Evolutionary conservation across 2,113 vertebrate species (phyloP), one percentile per base, ranked within the genome.

Genomic region (Bos taurus): DNA sequence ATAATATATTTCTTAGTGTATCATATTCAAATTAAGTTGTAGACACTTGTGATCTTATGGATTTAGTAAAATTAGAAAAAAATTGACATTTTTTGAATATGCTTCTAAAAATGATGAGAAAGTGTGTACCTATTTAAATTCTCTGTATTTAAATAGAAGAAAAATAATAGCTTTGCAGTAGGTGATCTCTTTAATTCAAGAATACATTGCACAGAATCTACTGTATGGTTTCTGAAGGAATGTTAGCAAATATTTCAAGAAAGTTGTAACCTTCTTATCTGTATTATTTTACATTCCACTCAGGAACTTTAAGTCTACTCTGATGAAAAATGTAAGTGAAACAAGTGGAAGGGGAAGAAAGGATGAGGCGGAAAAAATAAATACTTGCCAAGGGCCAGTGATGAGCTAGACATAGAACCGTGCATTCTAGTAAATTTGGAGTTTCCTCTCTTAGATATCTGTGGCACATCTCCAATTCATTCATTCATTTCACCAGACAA

Each of bases 181-280:
- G 9, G 28, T 62, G 4, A 25, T 83, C 13, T 57, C 19, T 91
- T 64, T n/a, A 91, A 62, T 33, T 93, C 16, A 93, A 57, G 84
- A 43, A 46, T 50, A 8, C 15, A 21, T 78, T 28, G 15, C 0
- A 56, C 48, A 88, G 87, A 80, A 60, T 80, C 7, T 7, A 26
- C 10, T n/a, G 36, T 46, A 28, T 57, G n/a, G 13, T 74, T 74
- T 86, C 67, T 56, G 67, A 57, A 71, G 50, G 26, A 78, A 60
- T 59, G 8, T 87, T 80, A 92, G 30, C 25, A 77, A 54, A 17
- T 28, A 90, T 86, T 91, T 95, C 52, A 71, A 40, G 71, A 89
- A 85, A 59, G 28, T 21, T 84, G 4, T 46, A 36, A 40, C 84
- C 80, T 13, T 74, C 30, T 60, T 92, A 15, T 62, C 67, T 7